A percentile compares a stretch with the other conserved stretches of the same genome.
Conservation (phyloP, 2,113 vertebrate species). For the Excalfactoria chinensis region DNA sequence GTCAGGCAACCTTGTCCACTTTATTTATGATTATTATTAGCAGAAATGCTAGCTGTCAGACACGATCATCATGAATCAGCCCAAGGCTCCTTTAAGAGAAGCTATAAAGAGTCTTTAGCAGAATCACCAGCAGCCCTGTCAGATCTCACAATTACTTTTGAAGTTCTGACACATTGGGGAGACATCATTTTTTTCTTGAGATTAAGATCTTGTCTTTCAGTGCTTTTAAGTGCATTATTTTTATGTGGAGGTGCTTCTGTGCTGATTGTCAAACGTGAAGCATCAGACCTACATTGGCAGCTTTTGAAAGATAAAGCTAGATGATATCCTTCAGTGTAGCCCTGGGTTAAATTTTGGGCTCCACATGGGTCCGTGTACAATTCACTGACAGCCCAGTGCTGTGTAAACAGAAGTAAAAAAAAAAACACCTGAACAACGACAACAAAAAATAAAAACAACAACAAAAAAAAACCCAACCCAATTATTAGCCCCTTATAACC, state of each 20-base stretch:
- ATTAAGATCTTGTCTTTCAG: conserved; percentile 64
- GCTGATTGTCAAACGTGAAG: conserved; percentile 20
- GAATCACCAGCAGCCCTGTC: conserved; percentile 53
- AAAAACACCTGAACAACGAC: not conserved
- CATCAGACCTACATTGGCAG: conserved; percentile 9
- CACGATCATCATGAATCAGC: conserved; percentile 76
- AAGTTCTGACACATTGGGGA: conserved; percentile 45
- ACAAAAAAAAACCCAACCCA: too few species aligned
- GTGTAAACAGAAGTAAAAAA: not conserved
- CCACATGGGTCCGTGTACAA: not conserved
- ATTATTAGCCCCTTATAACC: not conserved
- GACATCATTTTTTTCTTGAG: conserved; percentile 29
- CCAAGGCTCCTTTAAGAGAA: conserved; percentile 66
- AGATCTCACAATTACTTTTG: conserved; percentile 46
- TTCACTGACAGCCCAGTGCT: not conserved
- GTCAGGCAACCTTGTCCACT: conserved; percentile 78
- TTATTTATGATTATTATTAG: conserved; percentile 82
- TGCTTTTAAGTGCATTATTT: conserved; percentile 56
- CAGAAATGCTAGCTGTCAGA: conserved; percentile 77
- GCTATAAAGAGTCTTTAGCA: conserved; percentile 66
- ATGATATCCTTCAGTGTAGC: not conserved
- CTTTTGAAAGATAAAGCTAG: conserved; percentile 39
- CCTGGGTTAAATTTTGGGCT: conserved; percentile 14
- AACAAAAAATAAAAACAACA: too few species aligned
- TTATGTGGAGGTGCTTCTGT: conserved; percentile 44